Evolutionary conservation across 2,113 vertebrate species (phyloP).

Genomic region (Hucho hucho): DNA sequence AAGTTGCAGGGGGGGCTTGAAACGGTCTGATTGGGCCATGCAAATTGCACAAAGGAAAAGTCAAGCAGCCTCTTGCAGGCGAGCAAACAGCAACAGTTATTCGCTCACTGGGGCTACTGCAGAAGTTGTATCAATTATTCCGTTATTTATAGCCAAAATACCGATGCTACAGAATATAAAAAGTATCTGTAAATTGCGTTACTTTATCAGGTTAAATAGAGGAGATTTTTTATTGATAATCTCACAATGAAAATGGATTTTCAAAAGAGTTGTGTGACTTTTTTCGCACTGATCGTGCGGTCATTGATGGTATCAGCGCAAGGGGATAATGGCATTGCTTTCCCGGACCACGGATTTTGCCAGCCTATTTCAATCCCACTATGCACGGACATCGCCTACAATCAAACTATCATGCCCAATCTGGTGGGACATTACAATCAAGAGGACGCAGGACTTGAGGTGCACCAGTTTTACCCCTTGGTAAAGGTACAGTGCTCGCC

Average conservation of each 20-base stretch:
- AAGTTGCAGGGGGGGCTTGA: constrained; percentile 56
- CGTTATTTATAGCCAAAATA: neutral
- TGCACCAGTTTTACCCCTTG: constrained; percentile 93
- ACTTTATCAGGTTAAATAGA: neutral
- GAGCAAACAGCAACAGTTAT: neutral
- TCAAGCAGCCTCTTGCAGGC: constrained; percentile 32
- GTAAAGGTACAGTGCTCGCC: constrained; percentile 93
- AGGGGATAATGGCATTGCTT: constrained; percentile 87
- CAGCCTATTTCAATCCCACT: constrained; percentile 93
- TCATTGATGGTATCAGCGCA: constrained; percentile 67
- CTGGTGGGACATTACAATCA: constrained; percentile 92
- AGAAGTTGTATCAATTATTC: neutral
- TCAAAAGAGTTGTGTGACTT: constrained; percentile 24
- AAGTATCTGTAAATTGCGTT: neutral
- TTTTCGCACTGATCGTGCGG: constrained; percentile 55
- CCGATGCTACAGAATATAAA: constrained; percentile 8
- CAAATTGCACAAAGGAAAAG: constrained; percentile 74
- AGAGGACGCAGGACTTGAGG: constrained; percentile 92
- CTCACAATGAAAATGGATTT: constrained; percentile 52
- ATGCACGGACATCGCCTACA: constrained; percentile 95
- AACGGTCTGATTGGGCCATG: constrained; percentile 58
- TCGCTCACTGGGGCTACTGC: neutral
- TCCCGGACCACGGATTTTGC: constrained; percentile 93
- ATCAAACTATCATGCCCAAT: constrained; percentile 95
- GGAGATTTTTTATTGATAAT: too few species aligned